A percentile compares a stretch with the other conserved stretches of the same genome.
phyloP scores from a whole-genome alignment of 2,113 vertebrate species.

The Sminthopsis crassicaudata region DNA sequence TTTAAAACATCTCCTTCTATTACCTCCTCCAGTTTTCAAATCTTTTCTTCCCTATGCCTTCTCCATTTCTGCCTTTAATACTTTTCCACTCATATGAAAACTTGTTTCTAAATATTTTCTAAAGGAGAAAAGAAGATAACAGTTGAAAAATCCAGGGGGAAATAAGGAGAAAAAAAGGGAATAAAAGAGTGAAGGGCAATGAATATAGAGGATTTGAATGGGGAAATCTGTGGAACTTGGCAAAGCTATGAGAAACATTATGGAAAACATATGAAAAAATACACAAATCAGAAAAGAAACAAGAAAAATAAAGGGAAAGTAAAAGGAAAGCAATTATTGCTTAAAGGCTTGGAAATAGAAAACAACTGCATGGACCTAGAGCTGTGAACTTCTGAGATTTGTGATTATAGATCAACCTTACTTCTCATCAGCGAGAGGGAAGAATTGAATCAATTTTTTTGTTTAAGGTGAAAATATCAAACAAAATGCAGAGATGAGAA shows the following conservation, averaged over 20 bases:
- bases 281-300: not conserved
- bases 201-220: constrained; percentile 8
- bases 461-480: constrained; percentile 4
- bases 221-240: not conserved
- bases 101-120: not conserved
- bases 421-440: not conserved
- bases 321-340: not conserved
- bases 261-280: too few species aligned
- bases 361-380: not conserved
- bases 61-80: constrained; percentile 13
- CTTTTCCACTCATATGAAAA: constrained; percentile 26
- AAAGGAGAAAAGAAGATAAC: not conserved
- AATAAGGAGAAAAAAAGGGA: not conserved
- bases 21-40: constrained; percentile 19
- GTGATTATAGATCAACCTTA: not conserved
- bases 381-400: not conserved
- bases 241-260: not conserved
- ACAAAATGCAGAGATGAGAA: not conserved
- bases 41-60: constrained; percentile 5
- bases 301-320: not conserved
- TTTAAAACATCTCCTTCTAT: constrained; percentile 61
- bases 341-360: not conserved
- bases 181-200: not conserved
- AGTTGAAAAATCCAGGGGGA: not conserved
- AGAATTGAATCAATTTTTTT: not conserved